Evolutionary conservation across 2,797 vertebrate species (phyloP).

Genomic region (Tenualosa ilisha): DNA sequence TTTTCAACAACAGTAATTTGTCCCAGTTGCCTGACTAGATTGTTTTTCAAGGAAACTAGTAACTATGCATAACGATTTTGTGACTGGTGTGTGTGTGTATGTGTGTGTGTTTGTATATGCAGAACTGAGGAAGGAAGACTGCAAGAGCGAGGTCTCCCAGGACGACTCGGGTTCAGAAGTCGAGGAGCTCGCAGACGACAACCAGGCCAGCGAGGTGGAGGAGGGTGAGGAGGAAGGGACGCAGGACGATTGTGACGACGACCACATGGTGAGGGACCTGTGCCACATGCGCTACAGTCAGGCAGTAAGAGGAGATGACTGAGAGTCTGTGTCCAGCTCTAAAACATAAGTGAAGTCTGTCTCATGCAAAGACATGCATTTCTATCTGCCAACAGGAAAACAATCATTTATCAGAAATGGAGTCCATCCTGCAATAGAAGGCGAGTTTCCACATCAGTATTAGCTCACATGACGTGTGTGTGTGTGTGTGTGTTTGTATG

Average conservation of each 20-base stretch:
- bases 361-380: not conserved
- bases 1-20: not conserved
- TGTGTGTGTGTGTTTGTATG: not conserved
- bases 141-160: constrained; percentile 76
- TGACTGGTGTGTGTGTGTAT: constrained; percentile 28
- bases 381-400: constrained; percentile 73
- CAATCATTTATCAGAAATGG: constrained; percentile 82
- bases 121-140: constrained; percentile 82
- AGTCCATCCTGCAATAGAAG: constrained; percentile 82
- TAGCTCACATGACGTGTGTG: not conserved
- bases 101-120: constrained; percentile 44
- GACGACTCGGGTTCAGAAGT: constrained; percentile 81
- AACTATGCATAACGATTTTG: not conserved
- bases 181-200: constrained; percentile 74
- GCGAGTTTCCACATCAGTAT: constrained; percentile 62
- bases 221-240: constrained; percentile 80
- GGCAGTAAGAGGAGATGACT: not conserved
- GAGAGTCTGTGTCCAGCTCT: not conserved
- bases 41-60: not conserved
- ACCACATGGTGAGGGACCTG: constrained; percentile 79
- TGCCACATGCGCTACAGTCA: not conserved
- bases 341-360: not conserved
- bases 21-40: not conserved
- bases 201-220: constrained; percentile 78
- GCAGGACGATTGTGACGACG: constrained; percentile 76